phyloP scores from a whole-genome alignment of 2,113 vertebrate genomes.

The Arvicanthis niloticus region DNA sequence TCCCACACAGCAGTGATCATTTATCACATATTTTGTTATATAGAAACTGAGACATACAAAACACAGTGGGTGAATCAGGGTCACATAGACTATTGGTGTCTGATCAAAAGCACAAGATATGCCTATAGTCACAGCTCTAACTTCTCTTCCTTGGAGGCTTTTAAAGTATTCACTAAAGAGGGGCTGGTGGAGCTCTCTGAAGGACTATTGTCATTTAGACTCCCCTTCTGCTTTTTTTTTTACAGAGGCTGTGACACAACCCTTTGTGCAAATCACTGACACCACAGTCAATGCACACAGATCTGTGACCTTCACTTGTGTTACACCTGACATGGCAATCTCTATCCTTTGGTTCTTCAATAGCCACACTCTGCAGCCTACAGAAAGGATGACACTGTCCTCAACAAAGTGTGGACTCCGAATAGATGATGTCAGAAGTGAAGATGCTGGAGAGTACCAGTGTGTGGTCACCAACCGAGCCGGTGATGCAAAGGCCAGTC shows the following conservation, averaged over 20 bases:
- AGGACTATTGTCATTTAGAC: too few species aligned
- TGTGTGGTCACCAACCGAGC: background rate
- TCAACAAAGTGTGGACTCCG: background rate
- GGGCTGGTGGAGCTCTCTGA: too few species aligned
- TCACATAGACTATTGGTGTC: too few species aligned
- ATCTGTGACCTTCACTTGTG: background rate
- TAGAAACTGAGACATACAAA: too few species aligned
- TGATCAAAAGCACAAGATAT: too few species aligned
- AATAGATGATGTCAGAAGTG: background rate
- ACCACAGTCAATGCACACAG: background rate
- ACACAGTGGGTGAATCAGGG: too few species aligned
- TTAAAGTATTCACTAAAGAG: too few species aligned
- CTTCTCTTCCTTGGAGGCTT: too few species aligned
- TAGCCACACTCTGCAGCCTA: background rate
- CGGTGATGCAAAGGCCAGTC: background rate
- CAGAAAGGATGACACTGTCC: background rate
- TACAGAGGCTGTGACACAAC: background rate
- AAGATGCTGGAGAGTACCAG: background rate
- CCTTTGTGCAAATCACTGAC: background rate
- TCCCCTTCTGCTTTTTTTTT: background rate
- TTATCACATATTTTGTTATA: too few species aligned
- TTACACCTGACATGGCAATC: background rate
- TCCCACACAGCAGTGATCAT: too few species aligned
- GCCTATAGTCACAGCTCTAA: too few species aligned
- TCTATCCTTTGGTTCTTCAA: background rate